A percentile compares a stretch with the other conserved stretches of the same genome.
Conservation (phyloP, 1,140 invertebrate genomes). For the Trissolcus basalis region DNA sequence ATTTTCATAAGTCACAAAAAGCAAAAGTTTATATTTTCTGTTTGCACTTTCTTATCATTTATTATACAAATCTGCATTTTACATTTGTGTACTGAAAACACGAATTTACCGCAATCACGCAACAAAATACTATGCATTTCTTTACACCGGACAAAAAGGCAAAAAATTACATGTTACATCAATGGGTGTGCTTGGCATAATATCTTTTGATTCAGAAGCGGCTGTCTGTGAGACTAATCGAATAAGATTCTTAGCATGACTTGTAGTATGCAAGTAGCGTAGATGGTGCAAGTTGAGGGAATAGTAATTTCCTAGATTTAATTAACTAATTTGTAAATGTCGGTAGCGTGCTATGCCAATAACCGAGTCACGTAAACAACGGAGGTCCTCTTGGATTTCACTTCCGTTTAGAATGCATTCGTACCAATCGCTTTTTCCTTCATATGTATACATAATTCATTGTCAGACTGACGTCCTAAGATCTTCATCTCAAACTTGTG, state of each 20-base stretch:
- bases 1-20: too few species aligned
- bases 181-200: constrained; percentile 26
- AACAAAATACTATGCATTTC: too few species aligned
- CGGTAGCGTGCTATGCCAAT: constrained; percentile 53
- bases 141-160: too few species aligned
- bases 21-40: too few species aligned
- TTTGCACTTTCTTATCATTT: too few species aligned
- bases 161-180: constrained; percentile 42
- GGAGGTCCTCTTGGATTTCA: constrained; percentile 64
- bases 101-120: too few species aligned
- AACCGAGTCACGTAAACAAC: constrained; percentile 72
- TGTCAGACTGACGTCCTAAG: constrained; percentile 21
- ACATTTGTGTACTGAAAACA: too few species aligned
- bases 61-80: too few species aligned
- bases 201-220: constrained; percentile 48
- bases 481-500: constrained; percentile 9
- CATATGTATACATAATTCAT: constrained; percentile 47
- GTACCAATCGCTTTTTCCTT: constrained; percentile 49
- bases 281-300: constrained; percentile 58
- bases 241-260: constrained; percentile 63
- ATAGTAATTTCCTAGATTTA: constrained; percentile 73
- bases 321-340: constrained; percentile 73
- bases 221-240: constrained; percentile 57
- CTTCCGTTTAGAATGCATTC: constrained; percentile 54
- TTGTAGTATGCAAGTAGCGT: constrained; percentile 62